Percentiles rank a stretch among this genome's conserved stretches.
Evolutionary conservation across 1,140 invertebrate genomes (phyloP).

Genomic region (Drosophila ironensis): DNA sequence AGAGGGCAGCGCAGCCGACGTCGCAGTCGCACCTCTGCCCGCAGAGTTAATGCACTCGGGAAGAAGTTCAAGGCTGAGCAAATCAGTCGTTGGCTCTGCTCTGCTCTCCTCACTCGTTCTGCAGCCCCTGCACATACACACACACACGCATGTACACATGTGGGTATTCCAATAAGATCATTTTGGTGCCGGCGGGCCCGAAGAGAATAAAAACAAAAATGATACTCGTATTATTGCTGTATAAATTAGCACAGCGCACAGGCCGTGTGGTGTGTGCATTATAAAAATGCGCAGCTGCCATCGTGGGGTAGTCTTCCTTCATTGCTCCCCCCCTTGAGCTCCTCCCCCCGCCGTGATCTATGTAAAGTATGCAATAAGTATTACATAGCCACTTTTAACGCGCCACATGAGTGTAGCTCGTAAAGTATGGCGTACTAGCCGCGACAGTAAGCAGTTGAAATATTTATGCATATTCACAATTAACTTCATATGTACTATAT

Average conservation of each 20-base stretch:
- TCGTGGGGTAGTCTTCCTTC: slow-evolving; percentile 33
- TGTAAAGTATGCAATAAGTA: slow-evolving; percentile 39
- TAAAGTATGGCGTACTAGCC: slow-evolving; percentile 31
- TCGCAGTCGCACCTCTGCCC: slow-evolving; percentile 27
- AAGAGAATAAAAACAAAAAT: slow-evolving; percentile 57
- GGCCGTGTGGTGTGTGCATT: slow-evolving; percentile 42
- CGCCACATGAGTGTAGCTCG: not conserved
- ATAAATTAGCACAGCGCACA: slow-evolving; percentile 57
- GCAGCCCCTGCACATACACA: slow-evolving; percentile 42
- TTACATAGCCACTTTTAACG: not conserved
- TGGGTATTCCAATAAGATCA: slow-evolving; percentile 62
- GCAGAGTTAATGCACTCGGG: slow-evolving; percentile 79
- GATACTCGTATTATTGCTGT: slow-evolving; percentile 50
- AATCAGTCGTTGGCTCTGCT: slow-evolving; percentile 74
- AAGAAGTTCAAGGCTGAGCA: slow-evolving; percentile 81
- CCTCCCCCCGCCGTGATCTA: slow-evolving; percentile 12
- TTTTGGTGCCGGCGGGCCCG: slow-evolving; percentile 42
- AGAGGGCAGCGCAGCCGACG: slow-evolving; percentile 22
- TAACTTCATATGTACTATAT: slow-evolving; percentile 30
- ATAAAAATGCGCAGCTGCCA: slow-evolving; percentile 55
- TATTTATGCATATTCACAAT: slow-evolving; percentile 49
- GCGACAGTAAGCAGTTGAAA: slow-evolving; percentile 21
- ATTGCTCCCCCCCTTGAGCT: not conserved
- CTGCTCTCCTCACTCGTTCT: slow-evolving; percentile 38
- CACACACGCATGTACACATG: slow-evolving; percentile 2